Evolutionary conservation across 1,140 invertebrate species (phyloP), one percentile per base, ranked within the genome.

Genomic region (Orchesella cincta): DNA sequence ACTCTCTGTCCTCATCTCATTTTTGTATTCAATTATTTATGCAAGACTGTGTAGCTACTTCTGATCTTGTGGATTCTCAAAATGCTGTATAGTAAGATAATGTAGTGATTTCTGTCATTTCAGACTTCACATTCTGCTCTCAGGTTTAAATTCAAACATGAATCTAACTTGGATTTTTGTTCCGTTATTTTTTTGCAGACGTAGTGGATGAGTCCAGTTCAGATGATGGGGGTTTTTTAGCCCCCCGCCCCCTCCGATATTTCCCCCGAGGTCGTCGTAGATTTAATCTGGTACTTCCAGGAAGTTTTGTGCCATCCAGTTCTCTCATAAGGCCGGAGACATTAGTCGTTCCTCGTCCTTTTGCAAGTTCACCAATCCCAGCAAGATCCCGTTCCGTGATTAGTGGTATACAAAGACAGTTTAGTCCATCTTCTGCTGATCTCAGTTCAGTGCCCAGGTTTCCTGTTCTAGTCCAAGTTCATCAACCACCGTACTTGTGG

Each of bases 401-500:
- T 18, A 80, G 79, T 39, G 78, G 78, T 62, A 67, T 67, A 33
- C 62, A 67, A 67, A 29, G 62, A 33, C 74, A 76, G 34, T 78
- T 79, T 54, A 79, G 78, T 76, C 81, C 81, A 73, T 78, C 78
- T 79, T 77, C 77, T 62, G 75, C 78, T 78, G 76, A 80, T 77
- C 73, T 74, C 73, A 82, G 79, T 31, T 76, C 75, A 35, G 77
- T 78, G 36, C 74, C 78, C 62, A 79, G 76, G 33, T 80, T 80
- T 78, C 81, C 81, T 23, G 80, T 82, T 76, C 80, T 81, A 80
- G 83, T 81, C 73, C 83, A 84, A 77, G 80, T 84, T 71, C 71
- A 85, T 62, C 81, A 84, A 75, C 81, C 83, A 36, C 76, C 76
- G 18, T 80, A 82, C 52, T 64, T 80, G 16, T 82, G 81, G 81